Percentiles rank a stretch among this genome's conserved stretches.
Conservation (phyloP, 1,140 invertebrate species). For the Tetragnatha versicolor region DNA sequence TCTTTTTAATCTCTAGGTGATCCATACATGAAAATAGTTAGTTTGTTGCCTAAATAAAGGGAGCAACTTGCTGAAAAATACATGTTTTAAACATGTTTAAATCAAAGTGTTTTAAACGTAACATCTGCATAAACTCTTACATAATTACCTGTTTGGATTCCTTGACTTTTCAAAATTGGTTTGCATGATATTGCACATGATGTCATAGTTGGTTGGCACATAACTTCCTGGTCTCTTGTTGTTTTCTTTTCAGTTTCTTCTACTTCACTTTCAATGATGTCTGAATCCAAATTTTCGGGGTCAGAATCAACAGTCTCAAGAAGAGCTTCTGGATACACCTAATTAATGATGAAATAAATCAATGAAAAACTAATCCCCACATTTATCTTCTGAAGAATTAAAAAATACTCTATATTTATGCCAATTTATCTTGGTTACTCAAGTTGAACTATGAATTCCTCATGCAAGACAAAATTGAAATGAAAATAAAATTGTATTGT, state of each 20-base stretch:
- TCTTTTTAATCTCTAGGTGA: no score
- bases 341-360: not conserved
- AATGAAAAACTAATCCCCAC: no score
- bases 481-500: no score
- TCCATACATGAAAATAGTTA: no score
- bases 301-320: constrained; percentile 44
- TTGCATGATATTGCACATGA: constrained; percentile 52
- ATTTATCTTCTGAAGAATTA: no score
- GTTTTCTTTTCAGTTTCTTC: constrained; percentile 9
- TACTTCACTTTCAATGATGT: not conserved
- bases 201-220: constrained; percentile 43
- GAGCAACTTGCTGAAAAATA: no score
- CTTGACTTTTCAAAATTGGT: constrained; percentile 46
- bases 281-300: constrained; percentile 20
- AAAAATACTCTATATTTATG: no score
- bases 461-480: no score
- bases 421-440: no score
- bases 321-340: constrained; percentile 46
- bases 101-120: not conserved
- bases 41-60: no score
- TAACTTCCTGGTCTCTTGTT: constrained; percentile 37
- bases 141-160: constrained; percentile 45
- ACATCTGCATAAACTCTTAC: not conserved
- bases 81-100: not conserved
- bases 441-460: no score